Percentiles rank a stretch among this genome's conserved stretches.
phyloP scores from a whole-genome alignment of 2,888 invertebrate species.

The Bimastos eiseni region DNA sequence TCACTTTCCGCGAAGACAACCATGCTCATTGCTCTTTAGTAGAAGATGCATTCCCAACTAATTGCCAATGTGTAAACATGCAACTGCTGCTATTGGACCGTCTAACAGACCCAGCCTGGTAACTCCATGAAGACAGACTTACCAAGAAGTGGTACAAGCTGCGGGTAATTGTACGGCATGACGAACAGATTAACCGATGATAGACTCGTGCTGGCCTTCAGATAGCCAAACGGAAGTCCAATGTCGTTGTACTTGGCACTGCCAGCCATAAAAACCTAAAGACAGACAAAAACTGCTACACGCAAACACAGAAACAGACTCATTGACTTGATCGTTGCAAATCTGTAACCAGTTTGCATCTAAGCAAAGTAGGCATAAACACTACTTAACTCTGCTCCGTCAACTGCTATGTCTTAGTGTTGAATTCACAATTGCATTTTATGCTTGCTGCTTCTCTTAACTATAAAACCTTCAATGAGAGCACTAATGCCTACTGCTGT shows the following conservation, averaged over 20 bases:
- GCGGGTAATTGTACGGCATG: constrained; percentile 97
- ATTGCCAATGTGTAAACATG: background rate
- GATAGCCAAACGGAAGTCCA: constrained; percentile 92
- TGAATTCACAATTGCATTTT: too few relatives aligned
- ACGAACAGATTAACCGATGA: constrained; percentile 94
- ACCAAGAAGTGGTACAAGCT: constrained; percentile 80
- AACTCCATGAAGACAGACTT: constrained; percentile 44
- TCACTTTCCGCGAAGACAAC: too few relatives aligned
- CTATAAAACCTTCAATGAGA: too few relatives aligned
- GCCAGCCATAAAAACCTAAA: constrained; percentile 83
- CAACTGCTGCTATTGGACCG: background rate
- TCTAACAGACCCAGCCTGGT: too few relatives aligned
- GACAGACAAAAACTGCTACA: constrained; percentile 63
- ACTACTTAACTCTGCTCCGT: too few relatives aligned
- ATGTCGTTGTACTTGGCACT: constrained; percentile 86
- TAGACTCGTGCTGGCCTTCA: constrained; percentile 91
- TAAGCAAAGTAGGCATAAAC: too few relatives aligned
- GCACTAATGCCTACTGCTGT: too few relatives aligned
- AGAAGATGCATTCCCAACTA: too few relatives aligned
- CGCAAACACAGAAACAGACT: constrained; percentile 81
- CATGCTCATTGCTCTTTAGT: too few relatives aligned
- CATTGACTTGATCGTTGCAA: constrained; percentile 89
- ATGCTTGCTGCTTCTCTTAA: too few relatives aligned
- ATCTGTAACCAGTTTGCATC: constrained; percentile 83
- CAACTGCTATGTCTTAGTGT: too few relatives aligned